Base-by-base conservation (phyloP, 2,888 invertebrate genomes). In the Bombylius major region DNA sequence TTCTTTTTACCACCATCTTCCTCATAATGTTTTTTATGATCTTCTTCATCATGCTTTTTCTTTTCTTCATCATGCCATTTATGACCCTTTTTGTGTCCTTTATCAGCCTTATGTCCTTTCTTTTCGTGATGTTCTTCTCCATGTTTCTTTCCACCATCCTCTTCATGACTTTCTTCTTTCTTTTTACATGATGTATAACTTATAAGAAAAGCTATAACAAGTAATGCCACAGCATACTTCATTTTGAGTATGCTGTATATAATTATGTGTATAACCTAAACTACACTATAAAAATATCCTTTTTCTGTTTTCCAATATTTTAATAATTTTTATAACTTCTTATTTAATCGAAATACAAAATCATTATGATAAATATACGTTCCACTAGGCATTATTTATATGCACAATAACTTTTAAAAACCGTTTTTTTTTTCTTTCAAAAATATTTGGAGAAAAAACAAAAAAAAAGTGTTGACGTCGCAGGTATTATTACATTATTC, bases 1-100 rank as follows among this genome's bases (percentile, higher is more conserved):
- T 89, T 88, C 70, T 89, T 86, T 71, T 88, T 87, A 0, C 87
- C 87, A 13, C 85, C 86, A 65, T 87, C 83, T 65, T 88, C 87
- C 58, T 81, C 82, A 70, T 87, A 84, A 66, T 87, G 84, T 11
- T 86, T 86, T 58, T 82, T 83, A 65, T 88, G 85, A 65, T 87
- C 85, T 64, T 88, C 85, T 66, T 87, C 86, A 36, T 84, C 88
- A 66, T 89, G 83, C 56, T 85, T 78, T 13, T 88, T 87, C 65
- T 87, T 85, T 48, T 86, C 86, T 6, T 83, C 87, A 67, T 88
- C 84, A 62, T 88, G 85, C 75, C 86, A 86, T 66, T 87, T 83
- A 67, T 87, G 86, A 63, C 83, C 80, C 33, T 81, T 80, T 66
- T 86, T 85, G 73, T 87, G 83, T 0, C 89, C 89, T 65, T 89